Conservation (phyloP, 2,797 vertebrate genomes). For the Rhinella marina region DNA sequence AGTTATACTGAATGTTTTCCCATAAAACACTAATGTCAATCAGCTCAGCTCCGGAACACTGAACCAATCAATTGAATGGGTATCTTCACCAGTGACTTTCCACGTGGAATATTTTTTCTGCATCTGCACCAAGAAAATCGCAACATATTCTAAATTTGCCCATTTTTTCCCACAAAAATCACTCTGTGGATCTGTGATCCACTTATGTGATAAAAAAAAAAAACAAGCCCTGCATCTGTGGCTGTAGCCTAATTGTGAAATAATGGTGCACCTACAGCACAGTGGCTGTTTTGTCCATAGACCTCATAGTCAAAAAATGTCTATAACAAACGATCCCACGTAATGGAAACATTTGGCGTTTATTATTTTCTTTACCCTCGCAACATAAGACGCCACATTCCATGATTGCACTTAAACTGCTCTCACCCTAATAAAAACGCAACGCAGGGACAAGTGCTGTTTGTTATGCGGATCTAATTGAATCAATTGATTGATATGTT, state of each 20-base stretch:
- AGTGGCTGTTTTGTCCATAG: conserved; percentile 2
- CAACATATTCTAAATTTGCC: too few species aligned
- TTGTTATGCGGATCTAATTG: conserved; percentile 55
- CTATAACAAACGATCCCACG: neutral
- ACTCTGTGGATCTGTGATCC: too few species aligned
- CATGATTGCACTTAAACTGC: conserved; percentile 42
- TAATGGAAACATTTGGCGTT: conserved; percentile 35
- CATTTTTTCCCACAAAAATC: too few species aligned
- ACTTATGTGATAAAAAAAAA: too few species aligned
- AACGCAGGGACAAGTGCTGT: conserved; percentile 35
- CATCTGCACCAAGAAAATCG: too few species aligned
- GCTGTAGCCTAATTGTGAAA: neutral
- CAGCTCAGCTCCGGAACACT: too few species aligned
- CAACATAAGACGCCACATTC: conserved; percentile 40
- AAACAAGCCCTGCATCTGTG: too few species aligned
- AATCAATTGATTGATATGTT: conserved; percentile 57
- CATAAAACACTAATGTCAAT: too few species aligned
- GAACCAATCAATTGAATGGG: too few species aligned
- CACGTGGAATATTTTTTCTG: too few species aligned
- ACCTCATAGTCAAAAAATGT: neutral
- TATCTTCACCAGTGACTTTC: too few species aligned
- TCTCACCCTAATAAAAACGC: conserved; percentile 51
- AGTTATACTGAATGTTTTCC: too few species aligned
- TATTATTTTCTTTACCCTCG: conserved; percentile 28
- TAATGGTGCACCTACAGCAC: neutral